Base-by-base conservation (phyloP, 2,888 invertebrate species). In the Eupithecia exiguata region DNA sequence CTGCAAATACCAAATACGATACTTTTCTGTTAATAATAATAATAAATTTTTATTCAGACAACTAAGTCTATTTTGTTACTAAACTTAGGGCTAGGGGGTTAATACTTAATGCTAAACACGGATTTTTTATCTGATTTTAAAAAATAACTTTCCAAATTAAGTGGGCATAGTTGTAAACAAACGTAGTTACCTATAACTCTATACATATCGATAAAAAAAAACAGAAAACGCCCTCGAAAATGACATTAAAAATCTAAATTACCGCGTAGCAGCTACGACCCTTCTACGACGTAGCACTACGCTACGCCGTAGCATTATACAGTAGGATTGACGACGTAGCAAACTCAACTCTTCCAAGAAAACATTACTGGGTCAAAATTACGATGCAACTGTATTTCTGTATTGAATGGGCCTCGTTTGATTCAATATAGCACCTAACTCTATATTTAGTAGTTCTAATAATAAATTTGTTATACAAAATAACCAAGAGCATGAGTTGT, bases 221-320 rank as follows among this genome's bases (percentile, higher is more conserved):
- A 18, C 46, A 6, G 46, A 5, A 18, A 18, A 2, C 43, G 43
- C 16, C 43, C 6, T 18, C 25, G 61, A 61, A 58, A 30, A 16
- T 30, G 1, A 16, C 2, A 30, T 4, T 61, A 6, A 14, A 61
- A 30, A 30, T 30, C 12, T 18, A 62, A 62, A 62, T 62, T 35
- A 35, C 7, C 35, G 18, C 35, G 62, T 18, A 35, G 62, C 35
- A 35, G 30, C 16, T 53, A 61, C 16, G 14, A 10, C 14, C 25
- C 3, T 25, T 21, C 62, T 30, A 35, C 61, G 25, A 16, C 61
- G 30, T 46, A 46, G 46, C 16, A 21, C 18, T 35, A 16, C 62
- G 62, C 62, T 62, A 62, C 62, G 62, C 10, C 35, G 62, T 62
- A 62, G 62, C 30, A 35, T 35, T 30, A 62, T 18, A 18, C 30